Evolutionary conservation across 2,113 vertebrate genomes (phyloP).

Genomic region (Struthidea cinerea): DNA sequence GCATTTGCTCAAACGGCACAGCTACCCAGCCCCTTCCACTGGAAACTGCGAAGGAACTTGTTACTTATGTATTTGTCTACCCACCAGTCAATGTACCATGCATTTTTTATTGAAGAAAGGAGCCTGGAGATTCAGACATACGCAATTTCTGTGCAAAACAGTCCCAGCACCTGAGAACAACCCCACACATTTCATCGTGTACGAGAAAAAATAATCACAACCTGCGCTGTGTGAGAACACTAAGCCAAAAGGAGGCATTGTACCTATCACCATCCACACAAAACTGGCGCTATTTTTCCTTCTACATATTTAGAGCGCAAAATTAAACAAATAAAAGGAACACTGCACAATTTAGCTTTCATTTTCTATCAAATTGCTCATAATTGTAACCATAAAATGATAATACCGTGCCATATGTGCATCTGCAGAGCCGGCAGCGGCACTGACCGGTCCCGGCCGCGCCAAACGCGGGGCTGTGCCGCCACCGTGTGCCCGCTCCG

Average conservation of each 20-base stretch:
- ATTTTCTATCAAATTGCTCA: slow-evolving; percentile 78
- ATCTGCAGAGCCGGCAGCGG: slow-evolving; percentile 63
- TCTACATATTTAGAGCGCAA: slow-evolving; percentile 69
- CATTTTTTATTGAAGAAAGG: not conserved
- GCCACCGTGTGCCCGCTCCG: slow-evolving; percentile 56
- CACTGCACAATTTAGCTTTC: slow-evolving; percentile 75
- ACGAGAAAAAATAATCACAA: slow-evolving; percentile 30
- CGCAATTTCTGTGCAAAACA: not conserved
- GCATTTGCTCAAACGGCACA: not conserved
- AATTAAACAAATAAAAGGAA: slow-evolving; percentile 81
- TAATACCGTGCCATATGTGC: slow-evolving; percentile 76
- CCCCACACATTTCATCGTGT: not conserved
- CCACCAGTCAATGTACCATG: not conserved
- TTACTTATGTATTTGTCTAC: slow-evolving; percentile 21
- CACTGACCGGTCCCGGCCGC: slow-evolving; percentile 52
- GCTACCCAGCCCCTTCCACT: slow-evolving; percentile 10
- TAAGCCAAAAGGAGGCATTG: not conserved
- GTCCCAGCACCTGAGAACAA: not conserved
- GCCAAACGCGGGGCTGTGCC: slow-evolving; percentile 48
- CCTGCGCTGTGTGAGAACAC: not conserved
- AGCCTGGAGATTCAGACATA: slow-evolving; percentile 5
- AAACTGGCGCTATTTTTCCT: slow-evolving; percentile 32
- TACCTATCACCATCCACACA: slow-evolving; percentile 21
- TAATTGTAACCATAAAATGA: slow-evolving; percentile 81
- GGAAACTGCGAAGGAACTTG: slow-evolving; percentile 19